Base-by-base conservation (phyloP, 2,797 vertebrate species). In the Phrynocephalus guinanensis region DNA sequence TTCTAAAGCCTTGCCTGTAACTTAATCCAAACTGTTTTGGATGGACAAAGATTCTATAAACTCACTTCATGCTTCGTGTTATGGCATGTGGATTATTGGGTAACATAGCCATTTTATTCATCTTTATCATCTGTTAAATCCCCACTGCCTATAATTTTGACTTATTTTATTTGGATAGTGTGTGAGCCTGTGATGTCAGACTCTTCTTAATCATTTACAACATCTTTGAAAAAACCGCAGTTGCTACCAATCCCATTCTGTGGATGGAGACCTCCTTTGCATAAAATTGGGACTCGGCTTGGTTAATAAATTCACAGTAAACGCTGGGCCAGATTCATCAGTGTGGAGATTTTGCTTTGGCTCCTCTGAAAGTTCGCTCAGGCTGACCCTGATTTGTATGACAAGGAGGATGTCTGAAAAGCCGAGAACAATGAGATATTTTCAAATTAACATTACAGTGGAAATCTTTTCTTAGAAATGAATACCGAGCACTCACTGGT, bases 381-480 rank as follows among this genome's bases (percentile, higher is more conserved):
- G 84, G 84, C 78, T 92, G 82, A 89, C 79, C 82, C 72, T 87
- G 86, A 82, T 89, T 93, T 93, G 30, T 88, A 90, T 93, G 90
- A 91, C 82, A 76, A 89, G 76, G 70, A 90, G 83, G 84, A 86
- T 82, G 26, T 91, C 70, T 83, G 84, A 89, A 92, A 94, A 91
- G 91, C 73, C 75, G 80, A 91, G 52, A 26, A 82, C 24, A 0
- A 79, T 77, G 0, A 30, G 77, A 87, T 90, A 91, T 92, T 95
- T 95, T 95, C 88, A 92, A 93, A 94, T 94, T 92, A 91, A 93
- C 81, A 93, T 90, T 82, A 90, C 78, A 87, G 63, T 88, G 89
- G 88, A 89, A 86, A 72, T 83, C 66, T 50, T 86, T 71, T 63
- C 73, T 86, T 70, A 71, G 90, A 93, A 95, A 94, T 89, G 77